Evolutionary conservation across 2,113 vertebrate species (phyloP), one percentile per base, ranked within the genome.

Genomic region (Notechis scutatus): DNA sequence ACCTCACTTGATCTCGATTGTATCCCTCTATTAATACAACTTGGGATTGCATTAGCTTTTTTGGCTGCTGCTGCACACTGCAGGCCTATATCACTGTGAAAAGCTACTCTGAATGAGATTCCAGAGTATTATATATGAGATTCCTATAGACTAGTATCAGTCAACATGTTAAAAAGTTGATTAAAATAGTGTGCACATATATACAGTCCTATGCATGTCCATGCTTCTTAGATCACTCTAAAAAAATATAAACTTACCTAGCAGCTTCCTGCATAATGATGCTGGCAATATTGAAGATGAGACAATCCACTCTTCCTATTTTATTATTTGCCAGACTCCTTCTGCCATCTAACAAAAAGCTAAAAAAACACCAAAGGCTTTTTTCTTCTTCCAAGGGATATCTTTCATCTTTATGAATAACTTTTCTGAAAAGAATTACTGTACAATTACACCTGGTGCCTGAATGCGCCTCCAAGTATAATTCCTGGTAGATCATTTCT

Each of bases 351-450:
- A 11, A 39, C 91, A 55, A 64, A 15, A 45, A 21, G 69, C 21
- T 56, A 0, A 0, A 56, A 61, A 95, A 4, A 69, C 87, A 54
- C 88, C 92, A 55, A 85, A 91, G 61, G 56, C 34, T 39, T 88
- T 47, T 88, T 94, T 5, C 14, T 34, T n/a, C 89, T 90, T 92
- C 39, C 74, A 94, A 81, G 93, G 61, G 54, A 0, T 89, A 94
- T 93, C 88, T 91, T 94, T 90, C 61, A 88, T 39, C 90, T 93
- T 74, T 85, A 95, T 54, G 86, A 59, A 56, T 0, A 18, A 8
- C 74, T 92, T 89, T 92, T 21, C 14, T 93, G 90, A 0, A 2
- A 61, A 90, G 69, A 4, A 91, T 14, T 23, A 45, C 91, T 39
- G 87, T 59, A 21, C 45, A 59, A 34, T 90, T 85, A 87, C 10